A percentile compares a stretch with the other conserved stretches of the same genome.
Conservation (phyloP, 1,140 invertebrate genomes). For the Delia radicum region DNA sequence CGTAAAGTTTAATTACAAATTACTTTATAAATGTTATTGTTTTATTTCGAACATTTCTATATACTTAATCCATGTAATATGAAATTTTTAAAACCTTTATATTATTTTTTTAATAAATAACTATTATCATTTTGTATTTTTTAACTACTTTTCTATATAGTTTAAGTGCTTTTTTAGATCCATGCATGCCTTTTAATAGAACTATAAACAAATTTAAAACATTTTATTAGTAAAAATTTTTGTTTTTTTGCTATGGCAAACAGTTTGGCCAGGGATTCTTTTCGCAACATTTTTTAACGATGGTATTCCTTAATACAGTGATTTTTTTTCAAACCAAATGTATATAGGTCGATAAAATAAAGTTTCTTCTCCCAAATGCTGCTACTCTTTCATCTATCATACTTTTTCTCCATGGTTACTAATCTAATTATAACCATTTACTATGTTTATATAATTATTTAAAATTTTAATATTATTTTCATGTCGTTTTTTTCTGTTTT, state of each 20-base stretch:
- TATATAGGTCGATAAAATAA: background rate
- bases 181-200: background rate
- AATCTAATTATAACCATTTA: background rate
- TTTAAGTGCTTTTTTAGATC: background rate
- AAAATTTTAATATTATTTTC: conserved; percentile 30
- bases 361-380: conserved; percentile 9
- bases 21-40: too few species aligned
- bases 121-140: too few species aligned
- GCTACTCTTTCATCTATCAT: background rate
- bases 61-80: too few species aligned
- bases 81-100: too few species aligned
- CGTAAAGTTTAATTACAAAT: too few species aligned
- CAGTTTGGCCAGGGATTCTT: conserved; percentile 28
- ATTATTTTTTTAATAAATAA: too few species aligned
- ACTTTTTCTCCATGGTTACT: background rate
- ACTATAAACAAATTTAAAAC: background rate
- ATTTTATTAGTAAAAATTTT: background rate
- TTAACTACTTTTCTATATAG: too few species aligned
- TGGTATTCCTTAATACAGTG: background rate
- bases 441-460: conserved; percentile 30
- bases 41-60: too few species aligned
- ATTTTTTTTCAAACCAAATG: background rate
- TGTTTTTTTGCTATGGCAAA: conserved; percentile 25
- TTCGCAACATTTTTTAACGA: background rate
- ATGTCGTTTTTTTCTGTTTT: conserved; percentile 28